These are phyloP conservation scores for Microctonus aethiopoides DNA, from an alignment of 2,888 invertebrate species.

Conservation along the genomic window DNA sequence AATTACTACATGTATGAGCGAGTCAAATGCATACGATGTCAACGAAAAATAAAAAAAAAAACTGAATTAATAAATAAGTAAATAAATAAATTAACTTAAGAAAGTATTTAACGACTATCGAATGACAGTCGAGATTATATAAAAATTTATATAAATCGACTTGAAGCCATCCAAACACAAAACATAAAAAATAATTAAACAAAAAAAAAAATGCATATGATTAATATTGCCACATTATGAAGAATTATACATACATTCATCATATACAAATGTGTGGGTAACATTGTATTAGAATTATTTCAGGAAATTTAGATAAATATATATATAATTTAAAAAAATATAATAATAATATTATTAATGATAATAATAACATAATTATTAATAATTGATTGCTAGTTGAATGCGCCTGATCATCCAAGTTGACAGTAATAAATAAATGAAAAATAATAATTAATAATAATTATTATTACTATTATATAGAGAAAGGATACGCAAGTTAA, in stretches of 20 bases:
- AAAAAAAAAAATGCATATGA: constrained; percentile 13
- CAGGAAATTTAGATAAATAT: neutral
- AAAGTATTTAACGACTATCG: constrained; percentile 30
- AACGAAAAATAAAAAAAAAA: constrained; percentile 1
- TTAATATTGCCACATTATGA: constrained; percentile 42
- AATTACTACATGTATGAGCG: neutral
- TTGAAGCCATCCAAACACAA: constrained; percentile 57
- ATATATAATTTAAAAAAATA: neutral
- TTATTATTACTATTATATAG: constrained; percentile 14
- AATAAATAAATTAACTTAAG: constrained; percentile 25
- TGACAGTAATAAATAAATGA: constrained; percentile 25
- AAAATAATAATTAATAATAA: constrained; percentile 18
- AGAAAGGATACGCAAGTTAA: constrained; percentile 44
- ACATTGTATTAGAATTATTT: neutral
- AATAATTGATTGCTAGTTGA: constrained; percentile 44
- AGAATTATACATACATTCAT: neutral
- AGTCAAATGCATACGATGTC: neutral
- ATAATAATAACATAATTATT: neutral
- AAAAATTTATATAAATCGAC: constrained; percentile 48
- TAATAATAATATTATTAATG: neutral
- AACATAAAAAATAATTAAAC: neutral
- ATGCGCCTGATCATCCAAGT: constrained; percentile 55
- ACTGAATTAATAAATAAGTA: constrained; percentile 1
- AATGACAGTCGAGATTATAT: constrained; percentile 23
- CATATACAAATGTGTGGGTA: neutral